Base-by-base conservation (phyloP, 2,888 invertebrate species). In the Ormyrus thymus region DNA sequence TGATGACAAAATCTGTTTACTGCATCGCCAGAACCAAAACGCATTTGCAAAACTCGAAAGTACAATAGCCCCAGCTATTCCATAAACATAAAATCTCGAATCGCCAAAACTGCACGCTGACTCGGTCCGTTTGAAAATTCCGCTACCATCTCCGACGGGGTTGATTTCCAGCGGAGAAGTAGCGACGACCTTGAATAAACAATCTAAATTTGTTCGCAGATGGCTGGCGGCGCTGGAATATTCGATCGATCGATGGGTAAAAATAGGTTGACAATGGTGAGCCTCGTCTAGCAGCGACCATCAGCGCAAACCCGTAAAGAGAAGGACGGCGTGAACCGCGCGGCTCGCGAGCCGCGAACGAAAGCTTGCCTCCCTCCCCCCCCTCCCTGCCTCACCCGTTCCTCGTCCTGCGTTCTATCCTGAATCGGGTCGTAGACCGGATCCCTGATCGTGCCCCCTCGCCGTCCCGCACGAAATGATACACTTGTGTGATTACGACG, bases 221-320 rank as follows among this genome's bases (percentile, higher is more conserved):
- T 98, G 97, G 97, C 93, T 97, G 90, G 96, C 97, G 81, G 97
- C 97, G 80, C 91, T 97, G 88, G 97, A 97, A 90, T 97, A 97
- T 90, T 97, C 97, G 79, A 97, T 98, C 91, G 97, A 97, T 90
- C 93, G 97, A 85, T 98, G 97, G 95, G 94, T 96, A 91, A 95
- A 95, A 91, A 94, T 95, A 85, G 93, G 93, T 92, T 93, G 93
- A 93, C 86, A 83, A 79, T 82, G 81, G 78, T 69, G 48, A 68
- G 45, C 29, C 69, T 72, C 73, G 56, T 61, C 61, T 13, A 66
- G 62, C 61, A 43, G 56, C 70, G 29, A 56, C 46, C 46, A 29
- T 58, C 29, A 56, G 56, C 65, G 62, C 46, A 13, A 51, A 70
- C 29, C 51, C n/a, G 45, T n/a, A 46, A 76, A 59, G 45, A 66